Evolutionary conservation across 2,888 invertebrate species (phyloP).

Genomic region (Busseola fusca): DNA sequence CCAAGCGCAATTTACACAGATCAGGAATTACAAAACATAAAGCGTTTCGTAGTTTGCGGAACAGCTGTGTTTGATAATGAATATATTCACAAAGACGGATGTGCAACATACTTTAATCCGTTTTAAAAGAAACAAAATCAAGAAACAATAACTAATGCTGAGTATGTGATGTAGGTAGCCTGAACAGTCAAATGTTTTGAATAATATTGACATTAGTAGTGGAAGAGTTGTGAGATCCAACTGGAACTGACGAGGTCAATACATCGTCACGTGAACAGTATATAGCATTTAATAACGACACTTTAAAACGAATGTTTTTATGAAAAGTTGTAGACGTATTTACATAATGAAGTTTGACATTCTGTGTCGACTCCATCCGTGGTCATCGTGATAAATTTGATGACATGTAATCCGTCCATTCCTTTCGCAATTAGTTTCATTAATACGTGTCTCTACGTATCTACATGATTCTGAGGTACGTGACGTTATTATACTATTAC

Average conservation of each 20-base stretch:
- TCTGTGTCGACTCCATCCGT: background rate
- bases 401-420: conserved; percentile 18
- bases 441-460: background rate
- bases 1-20: background rate
- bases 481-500: conserved; percentile 3
- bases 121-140: background rate
- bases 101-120: background rate
- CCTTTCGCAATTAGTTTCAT: conserved; percentile 12
- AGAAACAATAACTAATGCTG: background rate
- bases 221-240: background rate
- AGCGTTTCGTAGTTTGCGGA: background rate
- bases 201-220: conserved; percentile 14
- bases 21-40: no score
- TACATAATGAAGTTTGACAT: conserved; percentile 10
- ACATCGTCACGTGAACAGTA: conserved; percentile 3
- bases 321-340: conserved; percentile 15
- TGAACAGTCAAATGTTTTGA: background rate
- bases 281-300: conserved; percentile 8
- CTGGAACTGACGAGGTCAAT: conserved; percentile 4
- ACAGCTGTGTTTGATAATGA: background rate
- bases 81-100: background rate
- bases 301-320: conserved; percentile 8
- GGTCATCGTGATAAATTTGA: conserved; percentile 37
- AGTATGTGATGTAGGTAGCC: background rate
- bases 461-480: background rate